Base-by-base conservation (phyloP, 2,797 vertebrate species). In the Chromobotia macracanthus region DNA sequence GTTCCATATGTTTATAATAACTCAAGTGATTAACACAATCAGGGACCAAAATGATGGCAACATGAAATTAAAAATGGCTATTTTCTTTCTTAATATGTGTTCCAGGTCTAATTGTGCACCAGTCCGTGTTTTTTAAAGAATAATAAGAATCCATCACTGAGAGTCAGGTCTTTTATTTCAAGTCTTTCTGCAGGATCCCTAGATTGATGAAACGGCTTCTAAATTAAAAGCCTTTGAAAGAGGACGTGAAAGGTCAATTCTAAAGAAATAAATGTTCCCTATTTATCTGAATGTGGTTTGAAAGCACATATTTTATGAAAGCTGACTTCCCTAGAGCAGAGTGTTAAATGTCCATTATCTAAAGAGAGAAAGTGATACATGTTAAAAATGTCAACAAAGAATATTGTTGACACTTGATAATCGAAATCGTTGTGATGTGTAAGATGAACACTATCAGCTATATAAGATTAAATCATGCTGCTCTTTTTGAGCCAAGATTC, bases 311-410 rank as follows among this genome's bases (percentile, higher is more conserved):
- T n/a, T 51, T 44, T 44, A 44, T 44, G 11, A 10, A 10, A 44
- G 41, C 9, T 44, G 41, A 10, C 41, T 44, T 44, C 9, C 41
- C 41, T 44, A 44, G 41, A 10, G 41, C 35, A 44, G 41, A 44
- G 11, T 44, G 41, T 44, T 44, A 44, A 44, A 44, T 44, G 41
- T 44, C 9, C 41, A 44, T 44, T 44, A 44, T 44, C 41, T 44
- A 44, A 44, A 44, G 41, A 44, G 5, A 44, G 41, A 44, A 44
- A 44, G 9, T 44, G 41, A 44, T 44, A 10, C 9, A 10, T 44
- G 41, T 44, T 44, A 44, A 44, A 48, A 51, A 51, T 51, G 50
- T 18, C 50, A n/a, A 51, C 50, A 72, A 72, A 72, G 21, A 72
- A 60, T 60, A 60, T 23, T 58, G 53, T 7, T 18, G 19, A 44